A percentile compares a stretch with the other conserved stretches of the same genome.
Conservation (phyloP, 2,888 invertebrate species). For the Lasioglossum vierecki region DNA sequence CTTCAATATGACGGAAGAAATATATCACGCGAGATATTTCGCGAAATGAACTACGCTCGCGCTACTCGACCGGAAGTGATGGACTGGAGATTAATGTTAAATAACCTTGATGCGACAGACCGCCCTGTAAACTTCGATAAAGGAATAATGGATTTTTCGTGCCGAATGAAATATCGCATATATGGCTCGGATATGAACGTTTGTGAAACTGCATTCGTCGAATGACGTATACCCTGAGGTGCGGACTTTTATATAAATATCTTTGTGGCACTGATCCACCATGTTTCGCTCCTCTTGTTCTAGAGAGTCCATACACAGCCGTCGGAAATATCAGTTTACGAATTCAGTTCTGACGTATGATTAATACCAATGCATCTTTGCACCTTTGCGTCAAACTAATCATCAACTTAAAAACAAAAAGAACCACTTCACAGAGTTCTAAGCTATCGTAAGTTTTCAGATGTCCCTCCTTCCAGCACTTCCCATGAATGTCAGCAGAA, state of each 20-base stretch:
- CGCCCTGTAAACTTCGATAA: background rate
- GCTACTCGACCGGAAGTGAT: background rate
- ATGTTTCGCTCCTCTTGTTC: background rate
- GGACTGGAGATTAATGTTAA: background rate
- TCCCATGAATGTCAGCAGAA: too few species aligned
- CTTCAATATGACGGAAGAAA: background rate
- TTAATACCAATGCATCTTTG: background rate
- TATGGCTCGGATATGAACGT: background rate
- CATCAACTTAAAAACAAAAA: background rate
- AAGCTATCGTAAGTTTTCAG: background rate
- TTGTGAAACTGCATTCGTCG: background rate
- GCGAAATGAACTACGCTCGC: background rate
- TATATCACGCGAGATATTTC: background rate
- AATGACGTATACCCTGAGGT: background rate
- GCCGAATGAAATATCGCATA: background rate
- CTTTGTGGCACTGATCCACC: background rate
- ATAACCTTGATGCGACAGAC: background rate
- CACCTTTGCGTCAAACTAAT: background rate
- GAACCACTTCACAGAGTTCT: background rate
- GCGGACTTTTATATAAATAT: background rate
- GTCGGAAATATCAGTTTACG: background rate
- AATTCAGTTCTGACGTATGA: too few species aligned
- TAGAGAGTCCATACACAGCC: background rate
- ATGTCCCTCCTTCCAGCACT: background rate
- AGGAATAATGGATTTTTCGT: slow-evolving; percentile 7